Evolutionary conservation across 2,797 vertebrate genomes (phyloP), one percentile per base, ranked within the genome.

Genomic region (Urophycis tenuis): DNA sequence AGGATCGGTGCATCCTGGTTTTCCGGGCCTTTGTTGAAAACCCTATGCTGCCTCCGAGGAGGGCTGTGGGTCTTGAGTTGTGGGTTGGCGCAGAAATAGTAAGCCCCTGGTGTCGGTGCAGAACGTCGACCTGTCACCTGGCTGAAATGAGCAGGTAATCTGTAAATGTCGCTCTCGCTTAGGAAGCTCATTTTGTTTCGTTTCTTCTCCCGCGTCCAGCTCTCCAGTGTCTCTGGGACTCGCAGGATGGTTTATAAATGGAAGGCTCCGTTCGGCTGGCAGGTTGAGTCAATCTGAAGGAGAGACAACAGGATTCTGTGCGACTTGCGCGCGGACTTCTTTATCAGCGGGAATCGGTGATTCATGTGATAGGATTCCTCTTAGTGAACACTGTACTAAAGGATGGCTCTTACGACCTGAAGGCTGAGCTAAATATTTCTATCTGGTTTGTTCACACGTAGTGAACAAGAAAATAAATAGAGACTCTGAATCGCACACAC

Each of bases 61-160:
- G 64, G 11, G 64, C 17, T 60, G 17, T 15, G 64, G 25, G 12
- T 53, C 49, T 53, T 5, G 19, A 53, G 49, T 5, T 5, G 22
- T 8, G 2, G 17, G 1, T 22, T 5, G 41, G 41, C 17, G 41
- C 41, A 15, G 12, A 45, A 45, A 22, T 53, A 1, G 49, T 53
- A 22, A 53, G 12, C 49, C 49, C 94, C 94, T 89, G 94, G 95
- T 97, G 97, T 98, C 96, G 95, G 89, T 93, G 95, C 91, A 92
- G 95, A 92, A 93, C 95, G 95, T 96, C 96, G 98, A 98, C 95
- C 95, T 93, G 98, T 97, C 98, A 96, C 95, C 95, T 93, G 93
- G 93, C 96, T 95, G 95, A 97, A 98, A 99, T 98, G 97, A 98
- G 97, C 97, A 98, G 96, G 97, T 98, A 96, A 98, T 98, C 98